Evolutionary conservation across 2,797 vertebrate species (phyloP), one percentile per base, ranked within the genome.

Genomic region (Tenualosa thibaudeaui): DNA sequence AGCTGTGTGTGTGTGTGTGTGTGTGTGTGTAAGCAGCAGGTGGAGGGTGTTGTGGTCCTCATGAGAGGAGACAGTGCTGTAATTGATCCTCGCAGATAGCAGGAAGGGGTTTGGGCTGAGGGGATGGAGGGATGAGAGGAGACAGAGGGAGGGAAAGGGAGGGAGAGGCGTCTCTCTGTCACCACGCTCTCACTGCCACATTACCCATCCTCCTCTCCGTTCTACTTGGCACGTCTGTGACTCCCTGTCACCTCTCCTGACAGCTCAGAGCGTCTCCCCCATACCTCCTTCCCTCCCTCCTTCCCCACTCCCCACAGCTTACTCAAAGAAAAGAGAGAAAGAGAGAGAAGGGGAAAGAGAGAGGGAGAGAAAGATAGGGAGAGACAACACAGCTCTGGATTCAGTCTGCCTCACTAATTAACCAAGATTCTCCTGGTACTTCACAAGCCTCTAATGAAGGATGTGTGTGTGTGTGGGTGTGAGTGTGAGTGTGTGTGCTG

Each of bases 51-150:
- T 86, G 78, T 87, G 78, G 46, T 86, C 86, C 86, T 84, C 68
- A 81, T 82, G 84, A 50, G 88, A 86, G 81, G 85, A 83, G 84
- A 85, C 81, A 82, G 78, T 82, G 65, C 81, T 78, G 81, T 54
- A 86, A 81, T 58, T 82, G 82, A 90, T 85, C 82, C 82, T 86
- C 85, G 86, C 88, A 84, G 60, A 85, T 81, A 83, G 46, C 60
- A 17, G 71, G 31, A 24, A 15, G 68, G 17, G 75, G 46, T 10
- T 22, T 40, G 17, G 62, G 31, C 7, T 5, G 78, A 0, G 40
- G 75, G 40, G 56, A 46, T 31, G 84, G 81, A 19, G 50, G 50
- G 68, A 75, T 49, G 19, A 26, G 50, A n/a, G 81, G 3, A 51
- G 46, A 50, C 12, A 50, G 49, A 81, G 81, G 81, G 15, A 46